A percentile compares a stretch with the other conserved stretches of the same genome.
These are phyloP conservation scores for Archilochus colubris DNA, from an alignment of 2,113 vertebrate genomes.

Conservation along the genomic window DNA sequence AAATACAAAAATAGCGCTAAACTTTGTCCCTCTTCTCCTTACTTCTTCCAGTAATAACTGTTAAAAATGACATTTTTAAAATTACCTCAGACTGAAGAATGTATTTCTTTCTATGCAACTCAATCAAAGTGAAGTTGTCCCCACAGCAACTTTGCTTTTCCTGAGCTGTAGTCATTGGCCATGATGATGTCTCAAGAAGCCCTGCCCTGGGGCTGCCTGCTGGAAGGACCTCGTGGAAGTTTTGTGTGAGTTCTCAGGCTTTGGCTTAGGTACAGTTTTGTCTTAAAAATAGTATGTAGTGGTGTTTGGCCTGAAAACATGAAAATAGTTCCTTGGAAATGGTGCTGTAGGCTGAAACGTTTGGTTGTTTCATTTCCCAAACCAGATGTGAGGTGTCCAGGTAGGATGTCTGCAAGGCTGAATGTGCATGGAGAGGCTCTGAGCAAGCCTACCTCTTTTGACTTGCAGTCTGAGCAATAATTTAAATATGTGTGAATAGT, in stretches of 20 bases:
- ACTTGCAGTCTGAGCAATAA: too few species aligned
- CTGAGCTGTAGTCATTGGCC: neutral
- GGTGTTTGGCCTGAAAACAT: neutral
- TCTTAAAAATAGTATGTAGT: neutral
- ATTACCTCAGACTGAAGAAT: neutral
- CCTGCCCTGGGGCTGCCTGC: neutral
- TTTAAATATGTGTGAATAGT: neutral
- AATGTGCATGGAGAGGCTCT: accelerated
- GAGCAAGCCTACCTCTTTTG: accelerated
- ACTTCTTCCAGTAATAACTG: neutral
- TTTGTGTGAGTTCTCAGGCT: neutral
- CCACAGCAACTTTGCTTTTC: neutral
- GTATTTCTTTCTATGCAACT: neutral
- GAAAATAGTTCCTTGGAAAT: neutral
- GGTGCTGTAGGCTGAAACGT: neutral
- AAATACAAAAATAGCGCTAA: neutral
- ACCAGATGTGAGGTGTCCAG: neutral
- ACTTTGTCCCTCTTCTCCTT: neutral
- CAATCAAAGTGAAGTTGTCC: neutral
- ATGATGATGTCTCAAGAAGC: neutral
- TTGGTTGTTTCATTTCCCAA: neutral
- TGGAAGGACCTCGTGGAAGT: neutral
- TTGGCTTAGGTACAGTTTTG: neutral
- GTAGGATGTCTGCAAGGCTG: neutral
- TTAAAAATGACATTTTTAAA: neutral